These are phyloP conservation scores for Leucophora obtusa DNA, from an alignment of 2,888 invertebrate genomes.

Conservation along the genomic window DNA sequence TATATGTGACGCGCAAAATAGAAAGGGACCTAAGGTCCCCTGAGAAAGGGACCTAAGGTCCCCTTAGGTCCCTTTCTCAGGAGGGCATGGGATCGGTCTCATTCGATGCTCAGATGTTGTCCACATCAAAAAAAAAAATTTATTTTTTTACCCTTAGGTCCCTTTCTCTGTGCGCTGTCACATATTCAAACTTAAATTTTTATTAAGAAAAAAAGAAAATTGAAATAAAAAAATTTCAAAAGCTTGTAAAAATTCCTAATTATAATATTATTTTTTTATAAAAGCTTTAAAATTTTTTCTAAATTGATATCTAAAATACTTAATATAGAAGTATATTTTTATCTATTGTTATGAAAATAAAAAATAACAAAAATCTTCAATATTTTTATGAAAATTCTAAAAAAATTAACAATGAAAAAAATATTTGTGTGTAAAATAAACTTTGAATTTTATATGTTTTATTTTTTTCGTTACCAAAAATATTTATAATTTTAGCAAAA, in stretches of 20 bases:
- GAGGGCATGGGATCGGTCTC: no score
- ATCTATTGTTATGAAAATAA: slow-evolving; percentile 31
- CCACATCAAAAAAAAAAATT: no score
- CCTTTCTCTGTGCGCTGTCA: no score
- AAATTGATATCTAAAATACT: neutral
- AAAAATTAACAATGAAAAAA: neutral
- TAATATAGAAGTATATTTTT: slow-evolving; percentile 39
- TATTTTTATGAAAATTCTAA: neutral
- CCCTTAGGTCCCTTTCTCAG: no score
- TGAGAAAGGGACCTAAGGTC: no score
- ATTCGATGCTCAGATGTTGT: no score
- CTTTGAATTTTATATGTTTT: slow-evolving; percentile 13
- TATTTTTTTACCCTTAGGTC: no score
- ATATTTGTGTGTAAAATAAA: neutral
- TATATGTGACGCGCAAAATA: no score
- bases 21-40: no score
- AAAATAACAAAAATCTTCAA: neutral
- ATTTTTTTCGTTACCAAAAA: slow-evolving; percentile 11
- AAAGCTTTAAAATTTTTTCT: neutral
- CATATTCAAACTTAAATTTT: no score
- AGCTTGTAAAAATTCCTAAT: neutral
- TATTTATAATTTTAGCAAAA: slow-evolving; percentile 47
- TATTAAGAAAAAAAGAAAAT: no score
- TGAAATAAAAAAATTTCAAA: neutral
- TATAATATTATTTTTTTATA: neutral